These are phyloP conservation scores for Masnerella sp. DNA, from an alignment of 2,888 invertebrate species.

Conservation along the genomic window DNA sequence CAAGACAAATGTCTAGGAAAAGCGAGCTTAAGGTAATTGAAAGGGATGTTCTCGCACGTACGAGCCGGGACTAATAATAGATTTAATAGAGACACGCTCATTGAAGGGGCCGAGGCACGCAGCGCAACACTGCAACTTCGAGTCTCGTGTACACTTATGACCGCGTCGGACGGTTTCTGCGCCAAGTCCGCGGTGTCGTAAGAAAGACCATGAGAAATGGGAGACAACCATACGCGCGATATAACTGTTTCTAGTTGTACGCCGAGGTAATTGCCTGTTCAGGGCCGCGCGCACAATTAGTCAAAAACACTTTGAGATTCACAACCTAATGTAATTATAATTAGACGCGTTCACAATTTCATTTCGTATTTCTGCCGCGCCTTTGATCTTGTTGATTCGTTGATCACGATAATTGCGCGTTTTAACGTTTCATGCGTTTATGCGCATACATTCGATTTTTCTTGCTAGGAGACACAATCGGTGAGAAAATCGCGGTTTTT, in stretches of 20 bases:
- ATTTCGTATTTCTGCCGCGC: slow-evolving; percentile 38
- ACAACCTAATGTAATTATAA: slow-evolving; percentile 55
- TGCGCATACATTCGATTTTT: not conserved
- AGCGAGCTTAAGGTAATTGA: slow-evolving; percentile 70
- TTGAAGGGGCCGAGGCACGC: slow-evolving; percentile 75
- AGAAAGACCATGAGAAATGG: slow-evolving; percentile 60
- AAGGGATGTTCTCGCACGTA: slow-evolving; percentile 71
- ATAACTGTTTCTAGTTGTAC: slow-evolving; percentile 57
- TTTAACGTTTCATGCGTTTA: slow-evolving; percentile 16
- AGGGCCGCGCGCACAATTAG: slow-evolving; percentile 48
- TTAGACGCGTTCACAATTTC: slow-evolving; percentile 54
- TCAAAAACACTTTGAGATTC: slow-evolving; percentile 54
- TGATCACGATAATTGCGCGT: slow-evolving; percentile 30
- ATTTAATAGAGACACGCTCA: slow-evolving; percentile 78
- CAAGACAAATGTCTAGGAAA: slow-evolving; percentile 50
- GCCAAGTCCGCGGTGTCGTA: slow-evolving; percentile 42
- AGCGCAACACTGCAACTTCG: slow-evolving; percentile 58
- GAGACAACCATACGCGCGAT: slow-evolving; percentile 59
- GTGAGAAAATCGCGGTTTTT: too few species aligned
- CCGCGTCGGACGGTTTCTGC: slow-evolving; percentile 58
- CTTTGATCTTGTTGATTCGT: slow-evolving; percentile 28
- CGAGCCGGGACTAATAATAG: slow-evolving; percentile 73
- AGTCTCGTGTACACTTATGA: slow-evolving; percentile 46
- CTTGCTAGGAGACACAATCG: too few species aligned
- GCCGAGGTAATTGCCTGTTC: slow-evolving; percentile 58